phyloP scores from a whole-genome alignment of 2,797 vertebrate genomes.

The Allobates femoralis region DNA sequence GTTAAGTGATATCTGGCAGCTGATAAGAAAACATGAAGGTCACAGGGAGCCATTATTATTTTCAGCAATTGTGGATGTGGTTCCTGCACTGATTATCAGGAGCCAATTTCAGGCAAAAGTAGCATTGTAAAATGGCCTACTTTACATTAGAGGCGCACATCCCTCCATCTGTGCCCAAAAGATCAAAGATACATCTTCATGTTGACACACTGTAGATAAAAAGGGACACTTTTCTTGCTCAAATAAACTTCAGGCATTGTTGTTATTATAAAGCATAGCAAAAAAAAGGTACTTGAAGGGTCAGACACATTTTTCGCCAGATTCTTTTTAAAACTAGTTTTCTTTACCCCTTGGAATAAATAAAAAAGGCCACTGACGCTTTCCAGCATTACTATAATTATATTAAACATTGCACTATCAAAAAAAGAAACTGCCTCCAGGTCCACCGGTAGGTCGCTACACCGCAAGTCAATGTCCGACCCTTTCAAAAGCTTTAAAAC shows the following conservation, averaged over 20 bases:
- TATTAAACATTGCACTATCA: not conserved
- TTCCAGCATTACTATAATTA: too few relatives aligned
- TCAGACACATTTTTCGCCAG: not conserved
- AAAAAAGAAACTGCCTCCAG: not conserved
- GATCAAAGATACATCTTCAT: constrained; percentile 54
- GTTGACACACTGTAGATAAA: constrained; percentile 59
- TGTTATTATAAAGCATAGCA: constrained; percentile 38
- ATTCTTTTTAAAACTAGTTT: constrained; percentile 10
- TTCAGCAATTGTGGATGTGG: constrained; percentile 5
- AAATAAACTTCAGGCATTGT: constrained; percentile 51
- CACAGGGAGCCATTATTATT: constrained; percentile 33
- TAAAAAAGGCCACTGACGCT: not conserved
- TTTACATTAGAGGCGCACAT: constrained; percentile 46
- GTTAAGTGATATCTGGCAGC: not conserved
- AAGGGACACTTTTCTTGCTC: constrained; percentile 46
- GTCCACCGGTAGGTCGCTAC: not conserved
- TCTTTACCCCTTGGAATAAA: not conserved
- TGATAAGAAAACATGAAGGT: constrained; percentile 25
- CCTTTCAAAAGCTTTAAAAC: not conserved
- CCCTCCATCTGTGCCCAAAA: constrained; percentile 42
- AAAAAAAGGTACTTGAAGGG: constrained; percentile 32
- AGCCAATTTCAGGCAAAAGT: constrained; percentile 49
- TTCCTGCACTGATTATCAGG: constrained; percentile 24
- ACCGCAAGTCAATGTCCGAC: not conserved
- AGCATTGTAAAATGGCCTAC: constrained; percentile 41